Percentiles rank a stretch among this genome's conserved stretches.
Conservation (phyloP, 2,888 invertebrate species). For the Drosophila demipolita region DNA sequence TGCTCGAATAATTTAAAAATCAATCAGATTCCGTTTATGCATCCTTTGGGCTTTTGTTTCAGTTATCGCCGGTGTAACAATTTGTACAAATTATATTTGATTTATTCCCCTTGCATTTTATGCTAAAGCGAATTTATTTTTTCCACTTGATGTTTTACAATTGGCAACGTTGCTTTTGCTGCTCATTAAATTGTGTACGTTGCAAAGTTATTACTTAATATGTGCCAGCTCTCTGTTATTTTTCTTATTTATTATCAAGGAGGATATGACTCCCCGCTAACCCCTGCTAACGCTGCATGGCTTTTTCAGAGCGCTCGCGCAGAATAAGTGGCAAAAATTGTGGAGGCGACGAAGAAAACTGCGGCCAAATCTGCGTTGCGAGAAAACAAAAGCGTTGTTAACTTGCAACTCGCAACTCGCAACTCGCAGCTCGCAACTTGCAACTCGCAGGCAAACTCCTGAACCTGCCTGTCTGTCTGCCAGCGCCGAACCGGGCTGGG, state of each 20-base stretch:
- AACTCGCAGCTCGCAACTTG: neutral
- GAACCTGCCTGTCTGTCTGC: constrained; percentile 19
- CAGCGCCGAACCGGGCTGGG: constrained; percentile 41
- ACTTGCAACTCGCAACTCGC: neutral
- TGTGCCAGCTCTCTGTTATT: constrained; percentile 48
- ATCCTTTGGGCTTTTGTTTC: constrained; percentile 25
- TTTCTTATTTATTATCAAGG: constrained; percentile 58
- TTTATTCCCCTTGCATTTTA: constrained; percentile 62
- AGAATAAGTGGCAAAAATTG: constrained; percentile 69
- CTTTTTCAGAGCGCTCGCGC: constrained; percentile 54
- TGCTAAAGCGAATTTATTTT: constrained; percentile 52
- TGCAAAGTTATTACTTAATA: constrained; percentile 44
- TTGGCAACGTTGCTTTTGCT: constrained; percentile 6
- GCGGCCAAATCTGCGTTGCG: constrained; percentile 48
- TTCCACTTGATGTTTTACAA: neutral
- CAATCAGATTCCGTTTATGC: constrained; percentile 31
- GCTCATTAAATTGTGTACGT: constrained; percentile 55
- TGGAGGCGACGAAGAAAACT: constrained; percentile 41
- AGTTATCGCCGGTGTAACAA: constrained; percentile 37
- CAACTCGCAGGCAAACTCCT: constrained; percentile 5
- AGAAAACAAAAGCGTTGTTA: constrained; percentile 53
- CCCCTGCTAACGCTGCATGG: constrained; percentile 16
- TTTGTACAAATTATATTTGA: constrained; percentile 71
- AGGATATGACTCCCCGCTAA: constrained; percentile 10
- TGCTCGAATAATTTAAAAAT: constrained; percentile 77